A percentile compares a stretch with the other conserved stretches of the same genome.
These are phyloP conservation scores for Boloria euphrosyne DNA, from an alignment of 2,888 invertebrate species.

Conservation along the genomic window DNA sequence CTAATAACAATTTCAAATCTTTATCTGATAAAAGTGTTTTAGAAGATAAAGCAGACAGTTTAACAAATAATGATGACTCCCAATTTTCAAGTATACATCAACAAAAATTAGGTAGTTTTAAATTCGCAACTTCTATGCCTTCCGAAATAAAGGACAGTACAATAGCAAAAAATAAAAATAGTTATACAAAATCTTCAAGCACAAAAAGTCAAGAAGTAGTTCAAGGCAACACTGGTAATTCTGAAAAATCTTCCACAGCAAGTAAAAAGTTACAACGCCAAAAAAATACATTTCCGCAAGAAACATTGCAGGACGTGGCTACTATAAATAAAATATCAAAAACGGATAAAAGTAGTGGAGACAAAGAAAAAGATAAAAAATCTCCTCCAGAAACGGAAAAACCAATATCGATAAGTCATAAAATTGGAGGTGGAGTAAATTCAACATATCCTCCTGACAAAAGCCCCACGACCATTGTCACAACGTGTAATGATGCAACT, in stretches of 20 bases:
- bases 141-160: slow-evolving; percentile 12
- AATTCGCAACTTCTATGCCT: slow-evolving; percentile 12
- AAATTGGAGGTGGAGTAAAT: slow-evolving; percentile 2
- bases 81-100: slow-evolving; percentile 5
- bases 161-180: slow-evolving; percentile 1
- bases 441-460: slow-evolving; percentile 4
- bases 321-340: slow-evolving; percentile 5
- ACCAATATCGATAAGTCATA: not conserved
- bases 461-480: not conserved
- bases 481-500: not conserved
- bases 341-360: slow-evolving; percentile 1
- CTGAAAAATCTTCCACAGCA: slow-evolving; percentile 36
- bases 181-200: slow-evolving; percentile 5
- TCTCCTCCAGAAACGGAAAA: not conserved
- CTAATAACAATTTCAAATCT: not conserved
- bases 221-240: slow-evolving; percentile 26
- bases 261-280: slow-evolving; percentile 56
- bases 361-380: slow-evolving; percentile 11
- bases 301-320: slow-evolving; percentile 13
- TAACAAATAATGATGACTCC: not conserved
- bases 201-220: slow-evolving; percentile 6
- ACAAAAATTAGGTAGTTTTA: not conserved
- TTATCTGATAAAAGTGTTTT: not conserved
- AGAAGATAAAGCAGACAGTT: slow-evolving; percentile 1
- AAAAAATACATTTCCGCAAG: slow-evolving; percentile 48